Evolutionary conservation across 1,140 invertebrate genomes (phyloP), one percentile per base, ranked within the genome.

Genomic region (Cherax quadricarinatus): DNA sequence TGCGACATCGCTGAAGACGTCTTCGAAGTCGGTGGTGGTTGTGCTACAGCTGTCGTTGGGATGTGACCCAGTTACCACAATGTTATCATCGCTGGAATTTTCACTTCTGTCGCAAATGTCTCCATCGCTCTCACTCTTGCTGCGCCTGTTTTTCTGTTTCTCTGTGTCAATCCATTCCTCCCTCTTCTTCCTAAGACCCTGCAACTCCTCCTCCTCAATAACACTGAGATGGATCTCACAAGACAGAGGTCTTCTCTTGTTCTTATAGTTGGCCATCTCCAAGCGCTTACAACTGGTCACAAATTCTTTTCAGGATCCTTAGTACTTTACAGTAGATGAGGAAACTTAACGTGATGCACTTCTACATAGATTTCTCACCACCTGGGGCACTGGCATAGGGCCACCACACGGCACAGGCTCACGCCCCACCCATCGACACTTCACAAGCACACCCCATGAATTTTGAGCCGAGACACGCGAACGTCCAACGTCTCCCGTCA

Each of bases 151-250:
- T 4, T 30, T 24, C 7, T 30, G 70, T 7, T 75, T 75, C n/a
- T 30, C 70, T 0, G 70, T 10, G 1, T 12, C 24, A 0, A 30
- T 30, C n/a, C 73, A 21, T 53, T 51, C 14, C 53, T 75, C 41
- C 53, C 53, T 41, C 51, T 62, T 41, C 51, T 62, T 41, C 51
- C 86, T 57, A 0, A 88, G 51, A 66, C 18, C 80, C n/a, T 60
- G 73, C 51, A 80, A 10, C 21, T 60, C 86, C 75, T 88, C 86
- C 51, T 88, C 86, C 73, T 88, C 53, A 41, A 88, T 88, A 10
- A 88, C 86, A 48, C 86, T 88, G n/a, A 88, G 75, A 0, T 79
- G 53, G 18, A 88, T 30, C 73, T 88, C 86, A 21, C 86, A 88
- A 3, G 86, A 88, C 21, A 88, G 24, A 3, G 86, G 86, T 4